A percentile compares a stretch with the other conserved stretches of the same genome.
Evolutionary conservation across 2,888 invertebrate species (phyloP).

Genomic region (Cistogaster globosa): DNA sequence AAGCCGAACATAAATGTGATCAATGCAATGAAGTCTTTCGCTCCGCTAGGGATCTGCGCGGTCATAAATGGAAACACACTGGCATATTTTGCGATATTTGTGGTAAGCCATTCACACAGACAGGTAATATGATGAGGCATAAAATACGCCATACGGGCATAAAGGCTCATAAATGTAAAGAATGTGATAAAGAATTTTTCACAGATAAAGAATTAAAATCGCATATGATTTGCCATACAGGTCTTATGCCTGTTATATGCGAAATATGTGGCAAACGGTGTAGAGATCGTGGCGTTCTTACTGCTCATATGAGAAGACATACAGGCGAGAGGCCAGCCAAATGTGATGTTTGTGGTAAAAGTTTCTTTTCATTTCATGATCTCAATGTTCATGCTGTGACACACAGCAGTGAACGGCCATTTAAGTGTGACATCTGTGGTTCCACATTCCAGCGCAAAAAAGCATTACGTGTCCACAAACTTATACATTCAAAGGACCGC

Average conservation of each 20-base stretch:
- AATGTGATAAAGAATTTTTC: constrained; percentile 79
- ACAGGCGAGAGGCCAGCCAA: constrained; percentile 79
- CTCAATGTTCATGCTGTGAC: constrained; percentile 81
- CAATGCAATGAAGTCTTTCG: constrained; percentile 77
- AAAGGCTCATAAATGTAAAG: constrained; percentile 78
- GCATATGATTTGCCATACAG: constrained; percentile 79
- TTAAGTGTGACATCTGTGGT: constrained; percentile 75
- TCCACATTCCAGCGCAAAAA: constrained; percentile 81
- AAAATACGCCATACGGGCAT: constrained; percentile 80
- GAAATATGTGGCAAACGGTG: constrained; percentile 79
- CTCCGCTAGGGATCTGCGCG: constrained; percentile 76
- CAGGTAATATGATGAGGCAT: constrained; percentile 80
- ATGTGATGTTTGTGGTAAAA: constrained; percentile 78
- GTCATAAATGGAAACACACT: constrained; percentile 79
- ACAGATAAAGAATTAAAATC: constrained; percentile 78
- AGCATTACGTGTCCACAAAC: constrained; percentile 79
- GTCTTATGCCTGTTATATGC: constrained; percentile 78
- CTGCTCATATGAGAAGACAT: constrained; percentile 79
- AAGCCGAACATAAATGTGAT: constrained; percentile 74
- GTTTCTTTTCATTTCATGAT: constrained; percentile 79
- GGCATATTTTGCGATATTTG: constrained; percentile 81
- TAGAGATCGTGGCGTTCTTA: constrained; percentile 79
- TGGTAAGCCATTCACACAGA: constrained; percentile 79
- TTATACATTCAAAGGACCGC: constrained; percentile 78
- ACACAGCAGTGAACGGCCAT: constrained; percentile 79